These are phyloP conservation scores for Misgurnus anguillicaudatus DNA, from an alignment of 2,113 vertebrate species.

Conservation along the genomic window DNA sequence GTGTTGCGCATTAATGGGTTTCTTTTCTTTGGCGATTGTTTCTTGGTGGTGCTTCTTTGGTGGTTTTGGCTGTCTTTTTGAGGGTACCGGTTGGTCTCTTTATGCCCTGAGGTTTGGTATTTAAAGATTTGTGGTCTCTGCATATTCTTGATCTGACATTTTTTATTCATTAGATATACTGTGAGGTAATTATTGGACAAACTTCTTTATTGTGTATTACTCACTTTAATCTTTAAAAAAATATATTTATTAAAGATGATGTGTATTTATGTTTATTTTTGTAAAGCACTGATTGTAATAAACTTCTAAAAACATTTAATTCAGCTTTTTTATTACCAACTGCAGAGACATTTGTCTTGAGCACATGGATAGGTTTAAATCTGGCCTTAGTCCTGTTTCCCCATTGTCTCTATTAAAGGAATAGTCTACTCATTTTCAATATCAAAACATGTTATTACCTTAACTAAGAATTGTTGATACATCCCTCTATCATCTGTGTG, in stretches of 20 bases:
- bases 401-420: not conserved
- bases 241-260: not conserved
- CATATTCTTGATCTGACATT: no score
- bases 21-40: constrained; percentile 8
- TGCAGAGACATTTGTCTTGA: not conserved
- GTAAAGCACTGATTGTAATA: constrained; percentile 26
- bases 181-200: no score
- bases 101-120: not conserved
- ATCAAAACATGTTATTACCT: no score
- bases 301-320: not conserved
- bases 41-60: constrained; percentile 30
- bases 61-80: constrained; percentile 3
- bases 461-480: no score
- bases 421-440: no score
- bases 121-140: not conserved
- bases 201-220: not conserved
- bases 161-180: no score
- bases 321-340: not conserved
- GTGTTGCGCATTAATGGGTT: constrained; percentile 18
- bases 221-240: not conserved
- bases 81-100: not conserved
- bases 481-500: no score
- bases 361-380: constrained; percentile 9
- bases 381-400: not conserved
- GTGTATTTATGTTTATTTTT: not conserved